These are phyloP conservation scores for Panagrolaimus sp. DNA, from an alignment of 1,140 invertebrate species.

Conservation along the genomic window DNA sequence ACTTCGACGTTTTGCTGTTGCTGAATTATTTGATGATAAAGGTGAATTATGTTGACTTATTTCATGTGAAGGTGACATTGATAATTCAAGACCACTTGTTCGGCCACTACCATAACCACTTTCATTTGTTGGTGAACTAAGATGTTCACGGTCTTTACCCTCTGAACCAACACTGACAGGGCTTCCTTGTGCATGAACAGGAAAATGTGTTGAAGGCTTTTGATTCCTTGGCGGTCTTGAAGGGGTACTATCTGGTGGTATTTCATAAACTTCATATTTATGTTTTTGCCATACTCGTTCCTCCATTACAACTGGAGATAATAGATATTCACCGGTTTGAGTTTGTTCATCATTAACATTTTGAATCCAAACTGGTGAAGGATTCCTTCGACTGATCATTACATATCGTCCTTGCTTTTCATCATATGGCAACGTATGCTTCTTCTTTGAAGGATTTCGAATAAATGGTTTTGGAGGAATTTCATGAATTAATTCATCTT, in stretches of 20 bases:
- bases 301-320: too few relatives aligned
- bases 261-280: background rate
- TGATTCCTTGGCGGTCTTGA: background rate
- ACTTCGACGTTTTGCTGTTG: background rate
- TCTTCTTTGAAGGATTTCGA: slow-evolving; percentile 9
- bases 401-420: background rate
- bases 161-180: background rate
- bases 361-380: background rate
- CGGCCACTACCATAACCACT: slow-evolving; percentile 13
- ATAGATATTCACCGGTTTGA: background rate
- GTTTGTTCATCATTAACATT: background rate
- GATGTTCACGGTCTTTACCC: slow-evolving; percentile 8
- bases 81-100: slow-evolving; percentile 14
- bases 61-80: slow-evolving; percentile 1
- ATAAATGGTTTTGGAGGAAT: background rate
- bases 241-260: background rate
- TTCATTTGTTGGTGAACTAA: slow-evolving; percentile 9
- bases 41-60: slow-evolving; percentile 14
- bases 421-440: background rate
- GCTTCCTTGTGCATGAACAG: slow-evolving; percentile 1
- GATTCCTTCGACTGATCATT: background rate
- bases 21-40: slow-evolving; percentile 3
- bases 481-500: background rate
- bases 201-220: slow-evolving; percentile 1
- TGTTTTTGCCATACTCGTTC: slow-evolving; percentile 8